Evolutionary conservation across 1,140 invertebrate genomes (phyloP), one percentile per base, ranked within the genome.

Genomic region (Steinernema khuongi): DNA sequence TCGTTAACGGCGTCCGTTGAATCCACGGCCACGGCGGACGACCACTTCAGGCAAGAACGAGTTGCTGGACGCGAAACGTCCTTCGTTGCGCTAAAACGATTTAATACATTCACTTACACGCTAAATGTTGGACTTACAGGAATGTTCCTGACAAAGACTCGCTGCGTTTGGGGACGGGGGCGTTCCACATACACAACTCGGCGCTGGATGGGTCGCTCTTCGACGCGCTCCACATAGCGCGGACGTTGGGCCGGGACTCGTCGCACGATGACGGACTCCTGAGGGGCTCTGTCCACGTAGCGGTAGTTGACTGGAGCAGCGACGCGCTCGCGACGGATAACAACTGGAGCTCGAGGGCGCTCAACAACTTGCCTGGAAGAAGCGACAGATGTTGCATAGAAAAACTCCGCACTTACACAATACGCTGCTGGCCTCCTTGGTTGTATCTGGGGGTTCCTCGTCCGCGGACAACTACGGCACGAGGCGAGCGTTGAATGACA

Each of bases 1-100:
- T 41, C 36, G n/a, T 7, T 41, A 41, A 7, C 36, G 36, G n/a
- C 7, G 7, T 14, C 50, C 26, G 19, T 22, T 60, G 50, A 60
- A 60, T 60, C 50, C 50, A 4, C 50, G 50, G 4, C 50, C 50
- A n/a, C 50, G 50, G 50, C 50, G 50, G 19, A 60, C 50, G 19
- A 60, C 19, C 4, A 60, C 50, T 60, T 60, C 50, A 4, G 50
- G 22, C 11, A 26, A 22, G 50, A 17, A 60, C 4, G 50, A 7
- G 22, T 60, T 60, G 26, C 50, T 11, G 4, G 50, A 26, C 4
- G 50, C 50, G 19, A 60, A 60, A 60, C 50, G 50, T 4, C 50
- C 19, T 7, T 41, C n/a, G 7, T 26, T 22, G 19, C 50, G 7
- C 50, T 60, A 22, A 14, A 60, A 60, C 36, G n/a, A 41, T 41